Conservation (phyloP, 2,113 vertebrate species). For the Notechis scutatus region DNA sequence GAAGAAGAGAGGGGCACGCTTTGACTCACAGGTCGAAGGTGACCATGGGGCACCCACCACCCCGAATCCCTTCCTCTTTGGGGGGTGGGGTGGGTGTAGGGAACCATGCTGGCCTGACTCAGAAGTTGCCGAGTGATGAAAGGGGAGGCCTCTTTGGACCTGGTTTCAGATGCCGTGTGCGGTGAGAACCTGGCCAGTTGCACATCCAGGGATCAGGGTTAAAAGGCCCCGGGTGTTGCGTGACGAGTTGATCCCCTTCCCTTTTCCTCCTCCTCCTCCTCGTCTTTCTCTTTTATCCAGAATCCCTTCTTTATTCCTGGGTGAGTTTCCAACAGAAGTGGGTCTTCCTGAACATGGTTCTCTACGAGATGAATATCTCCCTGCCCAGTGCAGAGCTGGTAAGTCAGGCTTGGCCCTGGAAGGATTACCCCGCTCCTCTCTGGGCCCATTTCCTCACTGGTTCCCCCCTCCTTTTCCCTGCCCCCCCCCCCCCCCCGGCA, state of each 20-base stretch:
- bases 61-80: too few species aligned
- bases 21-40: not conserved
- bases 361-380: conserved; percentile 65
- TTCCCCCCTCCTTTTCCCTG: too few species aligned
- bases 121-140: not conserved
- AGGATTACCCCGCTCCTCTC: not conserved
- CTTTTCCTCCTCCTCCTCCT: fast-evolving
- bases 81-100: not conserved
- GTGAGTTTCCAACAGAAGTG: conserved; percentile 76
- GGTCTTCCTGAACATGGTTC: conserved; percentile 76
- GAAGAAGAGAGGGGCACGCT: too few species aligned
- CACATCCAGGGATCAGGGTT: not conserved
- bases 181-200: not conserved
- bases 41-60: too few species aligned
- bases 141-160: not conserved
- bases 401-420: conserved; percentile 40
- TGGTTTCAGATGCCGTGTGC: not conserved
- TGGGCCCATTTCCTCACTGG: too few species aligned
- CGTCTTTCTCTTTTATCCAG: conserved; percentile 43
- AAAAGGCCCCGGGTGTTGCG: not conserved
- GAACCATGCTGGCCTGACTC: not conserved
- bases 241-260: not conserved
- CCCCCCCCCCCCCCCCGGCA: conserved; percentile 31
- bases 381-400: conserved; percentile 70
- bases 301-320: conserved; percentile 70